Conservation (phyloP, 2,888 invertebrate genomes). For the Drosophila falleni region DNA sequence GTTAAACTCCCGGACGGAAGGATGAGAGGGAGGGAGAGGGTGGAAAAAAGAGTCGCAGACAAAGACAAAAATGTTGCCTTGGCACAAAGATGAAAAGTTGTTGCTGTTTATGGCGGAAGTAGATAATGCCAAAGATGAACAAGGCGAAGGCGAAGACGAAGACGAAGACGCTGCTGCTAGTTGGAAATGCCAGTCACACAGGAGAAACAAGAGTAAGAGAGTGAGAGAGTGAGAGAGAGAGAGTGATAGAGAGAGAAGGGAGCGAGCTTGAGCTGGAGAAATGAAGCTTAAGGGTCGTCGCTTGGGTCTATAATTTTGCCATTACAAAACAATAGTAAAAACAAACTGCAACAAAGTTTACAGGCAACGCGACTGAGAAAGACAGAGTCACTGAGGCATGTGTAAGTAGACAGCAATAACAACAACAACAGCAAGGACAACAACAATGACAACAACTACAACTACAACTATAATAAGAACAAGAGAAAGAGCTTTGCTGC, state of each 20-base stretch:
- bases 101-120: constrained; percentile 79
- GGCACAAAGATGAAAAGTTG: constrained; percentile 80
- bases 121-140: constrained; percentile 80
- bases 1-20: constrained; percentile 44
- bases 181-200: constrained; percentile 54
- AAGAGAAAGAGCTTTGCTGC: constrained; percentile 55
- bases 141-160: constrained; percentile 53
- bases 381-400: constrained; percentile 49
- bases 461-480: constrained; percentile 9
- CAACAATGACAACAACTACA: constrained; percentile 9
- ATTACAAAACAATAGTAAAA: constrained; percentile 81
- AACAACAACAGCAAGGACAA: constrained; percentile 20
- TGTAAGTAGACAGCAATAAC: constrained; percentile 23
- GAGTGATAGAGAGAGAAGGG: constrained; percentile 1
- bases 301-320: constrained; percentile 80
- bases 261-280: constrained; percentile 41
- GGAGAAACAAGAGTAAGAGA: constrained; percentile 1
- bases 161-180: constrained; percentile 27
- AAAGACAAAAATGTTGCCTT: constrained; percentile 67
- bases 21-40: neutral
- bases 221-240: neutral
- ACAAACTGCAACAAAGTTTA: constrained; percentile 76
- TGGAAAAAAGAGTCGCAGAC: constrained; percentile 48
- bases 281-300: constrained; percentile 72
- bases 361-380: constrained; percentile 20